Conservation (phyloP, 1,140 invertebrate species). For the Neodiprion virginianus region DNA sequence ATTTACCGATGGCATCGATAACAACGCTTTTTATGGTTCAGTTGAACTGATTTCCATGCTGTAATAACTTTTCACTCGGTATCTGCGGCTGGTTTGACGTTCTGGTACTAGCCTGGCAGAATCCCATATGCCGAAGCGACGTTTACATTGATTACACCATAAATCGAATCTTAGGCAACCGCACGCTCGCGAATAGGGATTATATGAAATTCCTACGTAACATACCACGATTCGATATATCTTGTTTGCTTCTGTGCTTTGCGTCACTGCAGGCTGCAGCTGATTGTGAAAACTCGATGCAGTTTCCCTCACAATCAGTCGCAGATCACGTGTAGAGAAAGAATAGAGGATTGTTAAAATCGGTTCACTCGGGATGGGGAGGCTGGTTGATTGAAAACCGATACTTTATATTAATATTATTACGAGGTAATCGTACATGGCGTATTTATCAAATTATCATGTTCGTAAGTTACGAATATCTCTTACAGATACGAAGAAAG, state of each 20-base stretch:
- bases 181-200: background rate
- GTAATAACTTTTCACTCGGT: background rate
- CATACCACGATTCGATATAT: slow-evolving; percentile 3
- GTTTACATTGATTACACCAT: background rate
- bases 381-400: too few species aligned
- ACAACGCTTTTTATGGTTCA: too few species aligned
- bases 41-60: too few species aligned
- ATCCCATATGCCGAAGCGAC: background rate
- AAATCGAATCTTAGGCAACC: background rate
- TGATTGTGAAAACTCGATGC: background rate
- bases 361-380: too few species aligned
- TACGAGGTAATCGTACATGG: too few species aligned
- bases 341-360: too few species aligned
- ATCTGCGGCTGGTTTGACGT: background rate
- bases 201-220: slow-evolving; percentile 5
- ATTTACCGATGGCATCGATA: too few species aligned
- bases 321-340: too few species aligned
- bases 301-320: background rate
- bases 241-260: background rate
- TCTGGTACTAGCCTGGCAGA: background rate
- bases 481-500: too few species aligned
- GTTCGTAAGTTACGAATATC: too few species aligned
- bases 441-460: too few species aligned
- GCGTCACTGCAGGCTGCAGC: background rate
- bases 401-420: too few species aligned